Percentiles rank a stretch among this genome's conserved stretches.
These are phyloP conservation scores for Tethea ocularis DNA, from an alignment of 2,888 invertebrate species.

Conservation along the genomic window DNA sequence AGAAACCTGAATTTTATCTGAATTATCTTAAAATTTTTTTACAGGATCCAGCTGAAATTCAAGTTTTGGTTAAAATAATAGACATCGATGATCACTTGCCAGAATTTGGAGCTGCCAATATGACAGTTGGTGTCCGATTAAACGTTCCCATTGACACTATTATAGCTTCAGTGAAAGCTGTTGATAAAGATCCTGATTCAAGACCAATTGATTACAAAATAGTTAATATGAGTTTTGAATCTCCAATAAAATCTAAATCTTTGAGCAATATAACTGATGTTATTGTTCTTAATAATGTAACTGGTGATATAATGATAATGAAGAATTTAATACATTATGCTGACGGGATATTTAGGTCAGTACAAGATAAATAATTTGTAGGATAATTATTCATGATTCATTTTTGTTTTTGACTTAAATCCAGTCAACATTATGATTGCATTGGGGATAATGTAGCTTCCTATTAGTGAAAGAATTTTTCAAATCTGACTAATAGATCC, in stretches of 20 bases:
- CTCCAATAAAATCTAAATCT: slow-evolving; percentile 72
- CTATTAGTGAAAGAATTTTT: too few relatives aligned
- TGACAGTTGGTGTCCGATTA: slow-evolving; percentile 88
- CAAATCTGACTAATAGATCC: too few relatives aligned
- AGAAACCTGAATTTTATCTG: too few relatives aligned
- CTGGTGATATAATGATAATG: slow-evolving; percentile 88
- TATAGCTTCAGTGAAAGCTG: slow-evolving; percentile 86
- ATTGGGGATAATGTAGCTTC: too few relatives aligned
- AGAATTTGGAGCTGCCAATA: slow-evolving; percentile 84
- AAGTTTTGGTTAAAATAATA: slow-evolving; percentile 85
- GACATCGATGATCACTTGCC: slow-evolving; percentile 91
- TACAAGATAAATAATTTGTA: neutral
- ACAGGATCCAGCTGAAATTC: slow-evolving; percentile 87
- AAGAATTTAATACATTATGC: slow-evolving; percentile 86
- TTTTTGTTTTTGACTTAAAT: too few relatives aligned
- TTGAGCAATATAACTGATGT: slow-evolving; percentile 76
- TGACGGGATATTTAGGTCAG: slow-evolving; percentile 86
- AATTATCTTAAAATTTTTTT: slow-evolving; percentile 27
- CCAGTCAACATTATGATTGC: too few relatives aligned
- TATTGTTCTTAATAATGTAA: slow-evolving; percentile 86
- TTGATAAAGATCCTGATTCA: slow-evolving; percentile 87
- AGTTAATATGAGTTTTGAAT: slow-evolving; percentile 83
- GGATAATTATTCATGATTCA: too few relatives aligned
- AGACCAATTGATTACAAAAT: slow-evolving; percentile 86
- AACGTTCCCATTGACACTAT: slow-evolving; percentile 90